A percentile compares a stretch with the other conserved stretches of the same genome.
These are phyloP conservation scores for Akabosia matsudoensis DNA, from an alignment of 1,140 invertebrate genomes.

Conservation along the genomic window DNA sequence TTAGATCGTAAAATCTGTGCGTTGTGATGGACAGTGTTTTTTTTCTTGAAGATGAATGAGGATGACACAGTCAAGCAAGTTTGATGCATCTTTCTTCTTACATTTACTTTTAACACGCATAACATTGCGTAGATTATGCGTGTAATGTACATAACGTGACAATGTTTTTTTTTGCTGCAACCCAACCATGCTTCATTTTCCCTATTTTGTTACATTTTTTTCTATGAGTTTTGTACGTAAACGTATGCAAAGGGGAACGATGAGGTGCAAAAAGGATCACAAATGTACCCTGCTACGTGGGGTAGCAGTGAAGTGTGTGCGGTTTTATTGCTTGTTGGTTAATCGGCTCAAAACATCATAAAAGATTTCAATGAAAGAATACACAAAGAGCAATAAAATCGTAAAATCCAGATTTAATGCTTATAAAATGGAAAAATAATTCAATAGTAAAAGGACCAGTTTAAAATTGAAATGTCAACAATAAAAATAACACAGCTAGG, in stretches of 20 bases:
- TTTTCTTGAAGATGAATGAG: too few species aligned
- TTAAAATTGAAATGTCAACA: neutral
- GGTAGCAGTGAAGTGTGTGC: neutral
- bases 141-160: too few species aligned
- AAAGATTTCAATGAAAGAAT: slow-evolving; percentile 8
- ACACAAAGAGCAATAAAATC: slow-evolving; percentile 13
- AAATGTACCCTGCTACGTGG: neutral
- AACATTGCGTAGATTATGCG: too few species aligned
- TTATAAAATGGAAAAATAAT: slow-evolving; percentile 9
- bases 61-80: too few species aligned
- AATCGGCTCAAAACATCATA: slow-evolving; percentile 21
- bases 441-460: neutral
- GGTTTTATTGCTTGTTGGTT: slow-evolving; percentile 20
- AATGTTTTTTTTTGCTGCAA: too few species aligned
- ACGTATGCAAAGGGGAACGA: too few species aligned
- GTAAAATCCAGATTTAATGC: slow-evolving; percentile 13
- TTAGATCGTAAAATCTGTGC: neutral
- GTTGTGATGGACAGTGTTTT: neutral
- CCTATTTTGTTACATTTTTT: too few species aligned
- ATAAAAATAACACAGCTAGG: neutral
- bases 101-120: too few species aligned
- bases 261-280: neutral
- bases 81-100: too few species aligned
- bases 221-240: too few species aligned
- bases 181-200: too few species aligned